A percentile compares a stretch with the other conserved stretches of the same genome.
phyloP scores from a whole-genome alignment of 2,113 vertebrate genomes.

The Tapirus terrestris region DNA sequence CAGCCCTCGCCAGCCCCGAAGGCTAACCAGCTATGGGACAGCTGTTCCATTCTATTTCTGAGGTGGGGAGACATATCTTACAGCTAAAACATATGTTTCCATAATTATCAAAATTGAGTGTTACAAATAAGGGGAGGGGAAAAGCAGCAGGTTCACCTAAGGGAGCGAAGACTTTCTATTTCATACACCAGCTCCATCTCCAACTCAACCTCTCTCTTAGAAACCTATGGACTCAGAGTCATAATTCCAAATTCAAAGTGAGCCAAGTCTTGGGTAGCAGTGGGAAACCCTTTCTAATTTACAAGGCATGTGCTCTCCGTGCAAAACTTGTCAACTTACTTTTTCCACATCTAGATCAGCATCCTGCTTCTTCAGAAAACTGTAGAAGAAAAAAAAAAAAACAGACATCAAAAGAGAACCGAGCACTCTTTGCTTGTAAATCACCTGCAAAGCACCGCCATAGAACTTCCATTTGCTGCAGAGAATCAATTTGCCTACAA shows the following conservation, averaged over 20 bases:
- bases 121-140: background rate
- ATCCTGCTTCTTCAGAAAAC: slow-evolving; percentile 70
- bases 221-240: background rate
- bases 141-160: background rate
- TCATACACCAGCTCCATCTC: background rate
- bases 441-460: slow-evolving; percentile 58
- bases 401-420: slow-evolving; percentile 49
- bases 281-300: accelerated
- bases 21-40: background rate
- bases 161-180: slow-evolving; percentile 16
- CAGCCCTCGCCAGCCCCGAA: background rate
- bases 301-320: background rate
- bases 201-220: background rate
- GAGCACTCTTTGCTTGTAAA: slow-evolving; percentile 2
- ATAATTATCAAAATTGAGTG: background rate
- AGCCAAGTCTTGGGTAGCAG: background rate
- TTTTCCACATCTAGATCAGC: slow-evolving; percentile 34
- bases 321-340: slow-evolving; percentile 53
- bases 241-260: background rate
- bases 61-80: background rate
- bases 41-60: slow-evolving; percentile 15
- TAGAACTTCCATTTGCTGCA: slow-evolving; percentile 69
- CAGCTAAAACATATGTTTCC: slow-evolving; percentile 23
- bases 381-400: slow-evolving; percentile 44
- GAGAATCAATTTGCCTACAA: slow-evolving; percentile 51